These are phyloP conservation scores for Drosophila ercepeae DNA, from an alignment of 1,140 invertebrate genomes.

Conservation along the genomic window DNA sequence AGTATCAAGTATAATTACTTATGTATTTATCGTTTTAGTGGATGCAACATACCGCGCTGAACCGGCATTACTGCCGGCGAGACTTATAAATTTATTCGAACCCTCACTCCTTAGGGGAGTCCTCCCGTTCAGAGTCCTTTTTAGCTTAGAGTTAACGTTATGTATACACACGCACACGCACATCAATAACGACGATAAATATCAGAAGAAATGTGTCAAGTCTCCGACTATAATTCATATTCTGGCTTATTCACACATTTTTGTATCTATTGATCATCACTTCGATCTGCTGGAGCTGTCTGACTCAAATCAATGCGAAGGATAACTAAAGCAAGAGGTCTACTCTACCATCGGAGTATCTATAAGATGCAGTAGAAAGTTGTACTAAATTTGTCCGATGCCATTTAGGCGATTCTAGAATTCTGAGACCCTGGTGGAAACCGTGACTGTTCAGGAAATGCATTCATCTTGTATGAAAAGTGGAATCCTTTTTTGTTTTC, in stretches of 20 bases:
- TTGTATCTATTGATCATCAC: conserved; percentile 1
- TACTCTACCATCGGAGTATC: background rate
- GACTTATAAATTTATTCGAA: conserved; percentile 60
- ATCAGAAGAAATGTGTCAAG: conserved; percentile 69
- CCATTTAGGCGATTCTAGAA: conserved; percentile 23
- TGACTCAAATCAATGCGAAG: conserved; percentile 18
- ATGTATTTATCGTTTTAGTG: conserved; percentile 75
- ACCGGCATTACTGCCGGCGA: conserved; percentile 61
- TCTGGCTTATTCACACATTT: conserved; percentile 42
- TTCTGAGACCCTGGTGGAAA: conserved; percentile 61
- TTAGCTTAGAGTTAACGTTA: conserved; percentile 55
- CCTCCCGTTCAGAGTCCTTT: conserved; percentile 2
- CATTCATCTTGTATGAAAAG: background rate
- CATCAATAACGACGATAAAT: conserved; percentile 78
- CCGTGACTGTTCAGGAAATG: conserved; percentile 50
- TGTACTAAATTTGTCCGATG: conserved; percentile 14
- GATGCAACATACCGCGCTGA: conserved; percentile 80
- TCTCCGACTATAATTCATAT: conserved; percentile 58
- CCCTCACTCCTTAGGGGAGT: conserved; percentile 13
- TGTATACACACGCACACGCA: conserved; percentile 43
- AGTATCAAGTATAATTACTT: conserved; percentile 52
- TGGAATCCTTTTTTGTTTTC: conserved; percentile 9
- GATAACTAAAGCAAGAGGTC: conserved; percentile 2
- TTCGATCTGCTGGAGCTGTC: conserved; percentile 13
- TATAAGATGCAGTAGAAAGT: conserved; percentile 24